Evolutionary conservation across 2,113 vertebrate genomes (phyloP).

Genomic region (Tiliqua scincoides): DNA sequence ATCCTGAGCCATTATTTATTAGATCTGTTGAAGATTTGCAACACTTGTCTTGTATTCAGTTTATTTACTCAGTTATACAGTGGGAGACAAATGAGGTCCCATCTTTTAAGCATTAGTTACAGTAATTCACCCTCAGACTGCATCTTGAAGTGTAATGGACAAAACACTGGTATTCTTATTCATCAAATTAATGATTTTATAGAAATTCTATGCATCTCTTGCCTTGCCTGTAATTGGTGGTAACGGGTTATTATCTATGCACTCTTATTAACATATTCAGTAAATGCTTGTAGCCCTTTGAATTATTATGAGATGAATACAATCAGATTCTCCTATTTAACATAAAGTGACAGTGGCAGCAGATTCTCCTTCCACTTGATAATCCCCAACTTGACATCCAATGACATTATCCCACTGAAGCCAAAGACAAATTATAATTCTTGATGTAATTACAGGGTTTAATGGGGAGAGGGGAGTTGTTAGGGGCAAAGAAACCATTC

Average conservation of each 20-base stretch:
- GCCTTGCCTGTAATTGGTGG: constrained; percentile 25
- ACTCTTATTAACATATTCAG: not conserved
- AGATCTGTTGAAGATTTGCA: not conserved
- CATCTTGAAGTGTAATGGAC: not conserved
- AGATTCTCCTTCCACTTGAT: constrained; percentile 52
- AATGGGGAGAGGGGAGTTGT: constrained; percentile 8
- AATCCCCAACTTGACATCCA: constrained; percentile 68
- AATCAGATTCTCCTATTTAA: constrained; percentile 51
- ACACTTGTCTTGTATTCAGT: not conserved
- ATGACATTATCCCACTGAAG: constrained; percentile 52
- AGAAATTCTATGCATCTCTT: constrained; percentile 35
- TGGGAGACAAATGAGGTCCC: not conserved
- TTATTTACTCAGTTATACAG: not conserved
- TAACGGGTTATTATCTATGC: not conserved
- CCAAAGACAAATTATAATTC: constrained; percentile 58
- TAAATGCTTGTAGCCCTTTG: constrained; percentile 7
- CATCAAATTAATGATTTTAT: constrained; percentile 42
- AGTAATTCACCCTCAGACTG: not conserved
- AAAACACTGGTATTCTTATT: not conserved
- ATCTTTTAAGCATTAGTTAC: not conserved
- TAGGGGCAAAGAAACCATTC: constrained; percentile 65
- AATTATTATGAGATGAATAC: constrained; percentile 47
- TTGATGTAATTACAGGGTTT: constrained; percentile 77
- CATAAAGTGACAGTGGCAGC: constrained; percentile 48
- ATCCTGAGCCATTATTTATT: not conserved